Evolutionary conservation across 2,113 vertebrate genomes (phyloP).

Genomic region (Elanus axillaris): DNA sequence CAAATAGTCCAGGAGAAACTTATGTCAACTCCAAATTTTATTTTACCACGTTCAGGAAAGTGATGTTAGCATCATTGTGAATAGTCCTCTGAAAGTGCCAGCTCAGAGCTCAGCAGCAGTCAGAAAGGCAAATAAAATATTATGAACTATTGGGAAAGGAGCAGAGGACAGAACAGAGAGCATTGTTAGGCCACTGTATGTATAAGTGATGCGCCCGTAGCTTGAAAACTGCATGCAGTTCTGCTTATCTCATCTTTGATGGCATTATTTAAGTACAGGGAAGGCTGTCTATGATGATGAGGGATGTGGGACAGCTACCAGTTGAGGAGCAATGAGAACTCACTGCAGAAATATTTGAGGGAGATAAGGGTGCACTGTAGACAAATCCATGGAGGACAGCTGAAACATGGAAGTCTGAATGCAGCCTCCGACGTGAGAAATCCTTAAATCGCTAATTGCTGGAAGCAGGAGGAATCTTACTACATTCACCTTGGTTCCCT

Average conservation of each 20-base stretch:
- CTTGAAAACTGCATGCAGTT: not conserved
- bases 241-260: not conserved
- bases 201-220: not conserved
- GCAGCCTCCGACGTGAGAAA: rapidly evolving
- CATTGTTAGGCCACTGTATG: not conserved
- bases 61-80: not conserved
- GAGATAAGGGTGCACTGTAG: rapidly evolving
- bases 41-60: not conserved
- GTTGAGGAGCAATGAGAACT: not conserved
- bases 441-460: not conserved
- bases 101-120: not conserved
- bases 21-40: not conserved
- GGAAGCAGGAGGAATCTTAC: not conserved
- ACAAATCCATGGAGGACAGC: not conserved
- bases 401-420: not conserved
- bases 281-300: not conserved
- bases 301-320: rapidly evolving
- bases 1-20: not conserved
- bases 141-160: not conserved
- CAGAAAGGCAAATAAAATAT: not conserved
- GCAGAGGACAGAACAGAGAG: not conserved
- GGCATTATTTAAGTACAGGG: not conserved
- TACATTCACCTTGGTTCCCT: not conserved
- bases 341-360: not conserved
- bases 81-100: not conserved